Percentiles rank a stretch among this genome's conserved stretches.
Evolutionary conservation across 23 tunicate genomes (phyloP).

Genomic region (Aplidium turbinatum): DNA sequence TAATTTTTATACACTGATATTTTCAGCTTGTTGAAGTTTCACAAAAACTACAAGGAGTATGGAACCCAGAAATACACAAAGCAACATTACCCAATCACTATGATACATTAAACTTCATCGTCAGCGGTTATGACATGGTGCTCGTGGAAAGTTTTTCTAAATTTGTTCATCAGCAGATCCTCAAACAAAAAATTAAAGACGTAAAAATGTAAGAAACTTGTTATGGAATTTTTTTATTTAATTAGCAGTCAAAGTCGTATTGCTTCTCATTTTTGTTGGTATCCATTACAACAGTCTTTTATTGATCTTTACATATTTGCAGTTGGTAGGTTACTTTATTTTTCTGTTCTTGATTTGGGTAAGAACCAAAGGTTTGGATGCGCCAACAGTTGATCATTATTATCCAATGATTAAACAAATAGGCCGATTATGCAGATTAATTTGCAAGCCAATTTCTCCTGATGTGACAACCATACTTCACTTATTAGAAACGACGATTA

Average conservation of each 20-base stretch:
- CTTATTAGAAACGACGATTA: no score
- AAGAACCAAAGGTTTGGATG: neutral
- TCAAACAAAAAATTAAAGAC: slow-evolving; percentile 25
- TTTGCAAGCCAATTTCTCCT: neutral
- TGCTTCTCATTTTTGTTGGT: neutral
- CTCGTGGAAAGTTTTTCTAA: slow-evolving; percentile 67
- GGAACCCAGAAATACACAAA: slow-evolving; percentile 32
- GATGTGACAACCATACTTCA: no score
- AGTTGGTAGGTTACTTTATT: neutral
- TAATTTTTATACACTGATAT: no score
- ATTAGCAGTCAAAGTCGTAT: neutral
- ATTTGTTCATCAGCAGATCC: slow-evolving; percentile 46
- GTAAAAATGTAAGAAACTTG: slow-evolving; percentile 43
- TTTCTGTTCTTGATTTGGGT: neutral
- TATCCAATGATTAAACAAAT: neutral
- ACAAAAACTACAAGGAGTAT: neutral
- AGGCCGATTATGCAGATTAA: neutral
- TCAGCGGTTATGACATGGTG: slow-evolving; percentile 69
- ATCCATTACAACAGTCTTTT: neutral
- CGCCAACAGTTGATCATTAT: neutral
- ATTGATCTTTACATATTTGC: neutral
- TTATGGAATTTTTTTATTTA: no score
- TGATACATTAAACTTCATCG: slow-evolving; percentile 51
- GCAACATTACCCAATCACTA: slow-evolving; percentile 16
- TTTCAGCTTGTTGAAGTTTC: slow-evolving; percentile 5